Percentiles rank a stretch among this genome's conserved stretches.
Evolutionary conservation across 2,888 invertebrate species (phyloP).

Genomic region (Nephrocerus scutellatus): DNA sequence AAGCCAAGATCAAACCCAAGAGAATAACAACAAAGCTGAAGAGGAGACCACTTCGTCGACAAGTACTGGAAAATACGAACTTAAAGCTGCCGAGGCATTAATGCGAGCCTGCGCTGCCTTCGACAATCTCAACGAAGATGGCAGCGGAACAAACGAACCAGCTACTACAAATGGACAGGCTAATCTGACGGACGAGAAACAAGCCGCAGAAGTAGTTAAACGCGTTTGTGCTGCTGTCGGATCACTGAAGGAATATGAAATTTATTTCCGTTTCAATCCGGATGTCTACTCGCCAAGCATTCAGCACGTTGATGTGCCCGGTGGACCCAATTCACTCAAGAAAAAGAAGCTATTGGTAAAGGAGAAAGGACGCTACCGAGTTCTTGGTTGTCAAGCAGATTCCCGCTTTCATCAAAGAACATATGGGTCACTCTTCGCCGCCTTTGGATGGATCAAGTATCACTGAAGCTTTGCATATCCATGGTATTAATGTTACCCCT

Average conservation of each 20-base stretch:
- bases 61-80: conserved; percentile 11
- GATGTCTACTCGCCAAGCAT: conserved; percentile 93
- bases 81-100: conserved; percentile 33
- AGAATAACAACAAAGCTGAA: conserved; percentile 22
- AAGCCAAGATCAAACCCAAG: conserved; percentile 26
- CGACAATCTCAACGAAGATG: conserved; percentile 21
- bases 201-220: conserved; percentile 78
- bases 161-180: conserved; percentile 67
- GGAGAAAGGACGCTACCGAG: conserved; percentile 91
- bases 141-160: conserved; percentile 31
- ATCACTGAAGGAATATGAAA: conserved; percentile 90
- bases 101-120: conserved; percentile 31
- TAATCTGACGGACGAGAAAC: conserved; percentile 62
- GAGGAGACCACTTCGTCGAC: conserved; percentile 26
- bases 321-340: conserved; percentile 58
- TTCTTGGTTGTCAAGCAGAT: conserved; percentile 87
- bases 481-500: conserved; percentile 98
- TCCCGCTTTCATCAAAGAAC: conserved; percentile 87
- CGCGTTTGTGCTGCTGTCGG: conserved; percentile 88
- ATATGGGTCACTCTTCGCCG: conserved; percentile 82
- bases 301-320: conserved; percentile 60
- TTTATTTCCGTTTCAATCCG: conserved; percentile 92
- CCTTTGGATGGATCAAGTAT: conserved; percentile 93
- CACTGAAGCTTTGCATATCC: conserved; percentile 86
- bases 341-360: conserved; percentile 82